A percentile compares a stretch with the other conserved stretches of the same genome.
These are phyloP conservation scores for Pangasianodon gigas DNA, from an alignment of 2,113 vertebrate species.

Conservation along the genomic window DNA sequence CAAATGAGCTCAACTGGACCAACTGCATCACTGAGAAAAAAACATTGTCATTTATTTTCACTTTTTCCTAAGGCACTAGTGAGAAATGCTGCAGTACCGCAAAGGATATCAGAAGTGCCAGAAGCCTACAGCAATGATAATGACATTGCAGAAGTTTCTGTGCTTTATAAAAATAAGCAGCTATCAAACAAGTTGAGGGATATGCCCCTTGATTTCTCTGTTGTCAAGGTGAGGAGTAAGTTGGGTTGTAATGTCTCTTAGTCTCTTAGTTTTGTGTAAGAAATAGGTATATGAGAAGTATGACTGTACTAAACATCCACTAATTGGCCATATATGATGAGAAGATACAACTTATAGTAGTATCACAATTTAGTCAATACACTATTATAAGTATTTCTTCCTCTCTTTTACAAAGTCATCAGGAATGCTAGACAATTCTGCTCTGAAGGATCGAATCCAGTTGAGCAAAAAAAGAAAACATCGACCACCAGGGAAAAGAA, in stretches of 20 bases:
- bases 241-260: neutral
- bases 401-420: conserved; percentile 33
- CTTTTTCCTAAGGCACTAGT: neutral
- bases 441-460: conserved; percentile 43
- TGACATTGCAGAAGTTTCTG: conserved; percentile 27
- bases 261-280: neutral
- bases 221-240: conserved; percentile 40
- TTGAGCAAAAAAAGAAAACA: conserved; percentile 51
- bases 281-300: neutral
- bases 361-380: conserved; percentile 6
- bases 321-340: neutral
- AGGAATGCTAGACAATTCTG: conserved; percentile 51
- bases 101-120: neutral
- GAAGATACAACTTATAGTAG: neutral
- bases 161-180: conserved; percentile 28
- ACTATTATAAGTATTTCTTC: neutral
- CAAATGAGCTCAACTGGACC: neutral
- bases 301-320: neutral
- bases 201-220: conserved; percentile 37
- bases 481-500: conserved; percentile 31
- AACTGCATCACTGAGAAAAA: neutral
- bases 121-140: conserved; percentile 5
- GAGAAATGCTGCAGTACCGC: neutral
- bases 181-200: neutral
- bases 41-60: neutral